A percentile compares a stretch with the other conserved stretches of the same genome.
phyloP scores from a whole-genome alignment of 2,113 vertebrate species.

The Bostrychus sinensis region DNA sequence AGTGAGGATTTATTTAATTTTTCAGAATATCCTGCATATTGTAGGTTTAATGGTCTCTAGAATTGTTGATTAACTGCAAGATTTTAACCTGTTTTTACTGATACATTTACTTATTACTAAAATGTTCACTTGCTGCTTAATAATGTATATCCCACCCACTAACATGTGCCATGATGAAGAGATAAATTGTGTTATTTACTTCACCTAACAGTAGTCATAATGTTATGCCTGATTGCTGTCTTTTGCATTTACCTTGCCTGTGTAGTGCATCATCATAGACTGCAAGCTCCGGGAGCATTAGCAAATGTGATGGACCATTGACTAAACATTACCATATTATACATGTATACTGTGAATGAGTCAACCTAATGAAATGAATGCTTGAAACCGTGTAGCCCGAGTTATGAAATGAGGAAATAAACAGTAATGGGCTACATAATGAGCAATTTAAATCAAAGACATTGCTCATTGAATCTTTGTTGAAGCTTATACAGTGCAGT shows the following conservation, averaged over 20 bases:
- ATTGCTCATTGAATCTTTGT: background rate
- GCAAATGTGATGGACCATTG: too few relatives aligned
- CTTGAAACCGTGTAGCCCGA: background rate
- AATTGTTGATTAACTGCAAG: too few relatives aligned
- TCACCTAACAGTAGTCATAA: background rate
- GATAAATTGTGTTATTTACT: background rate
- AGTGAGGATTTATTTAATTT: too few relatives aligned
- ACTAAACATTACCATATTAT: too few relatives aligned
- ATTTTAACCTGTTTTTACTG: too few relatives aligned
- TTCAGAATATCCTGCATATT: too few relatives aligned
- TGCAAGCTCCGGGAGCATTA: background rate
- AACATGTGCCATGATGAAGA: too few relatives aligned
- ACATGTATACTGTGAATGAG: background rate
- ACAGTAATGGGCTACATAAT: background rate
- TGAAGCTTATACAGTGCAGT: background rate
- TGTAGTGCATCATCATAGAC: background rate
- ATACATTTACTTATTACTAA: background rate
- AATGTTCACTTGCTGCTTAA: background rate
- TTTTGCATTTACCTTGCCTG: too few relatives aligned
- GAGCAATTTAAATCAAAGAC: background rate
- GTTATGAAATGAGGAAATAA: background rate
- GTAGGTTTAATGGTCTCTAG: too few relatives aligned
- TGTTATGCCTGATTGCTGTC: background rate
- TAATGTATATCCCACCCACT: background rate
- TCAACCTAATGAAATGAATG: background rate